Conservation (phyloP, 2,888 invertebrate genomes). For the Xestia ashworthii region DNA sequence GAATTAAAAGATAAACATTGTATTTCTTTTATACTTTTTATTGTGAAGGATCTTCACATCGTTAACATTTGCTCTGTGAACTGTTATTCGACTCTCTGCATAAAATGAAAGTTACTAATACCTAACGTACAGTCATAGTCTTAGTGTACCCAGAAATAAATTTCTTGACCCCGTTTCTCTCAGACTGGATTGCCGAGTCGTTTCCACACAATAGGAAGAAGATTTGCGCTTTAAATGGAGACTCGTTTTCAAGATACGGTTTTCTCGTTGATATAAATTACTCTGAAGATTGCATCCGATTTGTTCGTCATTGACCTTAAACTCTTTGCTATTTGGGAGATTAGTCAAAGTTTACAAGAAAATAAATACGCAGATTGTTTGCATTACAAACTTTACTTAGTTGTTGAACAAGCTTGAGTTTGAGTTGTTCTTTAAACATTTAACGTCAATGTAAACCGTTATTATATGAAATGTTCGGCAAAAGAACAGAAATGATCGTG, state of each 20-base stretch:
- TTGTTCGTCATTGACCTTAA: constrained; percentile 25
- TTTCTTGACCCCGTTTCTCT: constrained; percentile 64
- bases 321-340: constrained; percentile 14
- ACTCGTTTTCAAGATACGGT: constrained; percentile 42
- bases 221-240: constrained; percentile 54
- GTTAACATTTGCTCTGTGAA: constrained; percentile 41
- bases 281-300: constrained; percentile 2
- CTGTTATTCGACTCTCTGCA: constrained; percentile 33
- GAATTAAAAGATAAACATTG: background rate
- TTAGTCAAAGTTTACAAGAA: background rate
- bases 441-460: constrained; percentile 34
- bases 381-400: background rate
- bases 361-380: background rate
- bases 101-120: constrained; percentile 64
- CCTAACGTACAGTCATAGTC: constrained; percentile 54
- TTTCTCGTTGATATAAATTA: constrained; percentile 19
- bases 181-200: constrained; percentile 63
- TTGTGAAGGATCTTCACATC: constrained; percentile 36
- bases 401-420: constrained; percentile 3
- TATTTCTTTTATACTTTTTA: background rate
- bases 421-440: constrained; percentile 20
- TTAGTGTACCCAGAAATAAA: constrained; percentile 65
- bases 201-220: constrained; percentile 67
- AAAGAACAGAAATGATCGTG: constrained; percentile 50
- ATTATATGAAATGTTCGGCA: constrained; percentile 31